Evolutionary conservation across 2,797 vertebrate genomes (phyloP).

Genomic region (Tinamus major): DNA sequence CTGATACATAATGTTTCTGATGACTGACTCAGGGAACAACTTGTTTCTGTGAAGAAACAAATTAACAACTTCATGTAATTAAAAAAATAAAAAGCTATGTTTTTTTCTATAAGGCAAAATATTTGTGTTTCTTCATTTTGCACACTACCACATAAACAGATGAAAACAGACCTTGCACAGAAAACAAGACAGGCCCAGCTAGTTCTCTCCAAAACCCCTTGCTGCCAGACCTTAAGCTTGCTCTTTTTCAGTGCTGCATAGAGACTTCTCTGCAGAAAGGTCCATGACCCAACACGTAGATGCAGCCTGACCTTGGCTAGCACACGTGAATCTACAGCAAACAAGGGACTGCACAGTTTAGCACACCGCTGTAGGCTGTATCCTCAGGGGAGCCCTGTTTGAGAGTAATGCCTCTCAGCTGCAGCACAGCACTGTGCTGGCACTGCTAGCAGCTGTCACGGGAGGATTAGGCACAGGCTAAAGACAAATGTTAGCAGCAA

Average conservation of each 20-base stretch:
- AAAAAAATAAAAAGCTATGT: not conserved
- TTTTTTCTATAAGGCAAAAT: not conserved
- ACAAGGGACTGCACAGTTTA: not conserved
- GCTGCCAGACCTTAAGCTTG: not conserved
- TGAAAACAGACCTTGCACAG: not conserved
- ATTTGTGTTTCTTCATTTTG: not conserved
- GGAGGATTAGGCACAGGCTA: not conserved
- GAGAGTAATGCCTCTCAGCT: not conserved
- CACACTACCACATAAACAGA: not conserved
- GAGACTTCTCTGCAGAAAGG: not conserved
- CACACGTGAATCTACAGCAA: not conserved
- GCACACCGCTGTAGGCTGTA: not conserved
- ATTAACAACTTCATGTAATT: slow-evolving; percentile 57
- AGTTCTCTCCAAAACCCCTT: not conserved
- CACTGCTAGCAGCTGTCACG: too few relatives aligned
- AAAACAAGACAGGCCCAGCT: not conserved
- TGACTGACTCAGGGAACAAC: slow-evolving; percentile 96
- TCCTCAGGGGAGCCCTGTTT: not conserved
- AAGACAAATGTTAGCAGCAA: not conserved
- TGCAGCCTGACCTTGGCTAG: not conserved
- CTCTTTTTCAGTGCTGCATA: not conserved
- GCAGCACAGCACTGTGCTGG: not conserved
- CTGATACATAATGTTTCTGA: slow-evolving; percentile 99
- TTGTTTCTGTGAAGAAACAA: slow-evolving; percentile 93
- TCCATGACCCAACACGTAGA: not conserved